Evolutionary conservation across 2,113 vertebrate genomes (phyloP).

Genomic region (Platycercus adscitus): DNA sequence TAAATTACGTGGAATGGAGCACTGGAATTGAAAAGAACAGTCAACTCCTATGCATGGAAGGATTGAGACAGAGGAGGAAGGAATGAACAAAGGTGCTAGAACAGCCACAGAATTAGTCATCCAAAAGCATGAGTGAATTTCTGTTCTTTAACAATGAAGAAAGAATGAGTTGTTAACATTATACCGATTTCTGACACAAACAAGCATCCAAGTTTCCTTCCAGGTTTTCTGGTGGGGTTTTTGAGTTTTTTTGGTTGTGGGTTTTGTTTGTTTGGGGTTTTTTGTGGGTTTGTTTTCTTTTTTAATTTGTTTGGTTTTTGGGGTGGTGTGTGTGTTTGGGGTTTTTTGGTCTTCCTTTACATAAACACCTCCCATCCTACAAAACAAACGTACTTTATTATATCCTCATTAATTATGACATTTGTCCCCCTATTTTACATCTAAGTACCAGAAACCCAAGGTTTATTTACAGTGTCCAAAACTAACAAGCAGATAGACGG

Average conservation of each 20-base stretch:
- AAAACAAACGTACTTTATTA: background rate
- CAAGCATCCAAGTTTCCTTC: background rate
- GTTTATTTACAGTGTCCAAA: background rate
- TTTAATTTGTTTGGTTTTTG: background rate
- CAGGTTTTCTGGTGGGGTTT: background rate
- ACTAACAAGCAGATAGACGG: background rate
- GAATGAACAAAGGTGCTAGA: background rate
- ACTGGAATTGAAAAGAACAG: background rate
- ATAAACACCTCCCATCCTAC: background rate
- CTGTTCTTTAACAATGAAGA: background rate
- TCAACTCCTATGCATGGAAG: background rate
- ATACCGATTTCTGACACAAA: background rate
- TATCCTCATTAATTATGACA: background rate
- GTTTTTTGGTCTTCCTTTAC: background rate
- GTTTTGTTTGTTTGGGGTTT: background rate
- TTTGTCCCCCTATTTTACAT: background rate
- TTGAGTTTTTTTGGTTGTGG: background rate
- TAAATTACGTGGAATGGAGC: background rate
- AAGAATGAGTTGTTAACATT: background rate
- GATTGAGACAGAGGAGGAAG: background rate
- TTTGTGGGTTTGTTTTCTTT: background rate
- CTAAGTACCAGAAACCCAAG: background rate
- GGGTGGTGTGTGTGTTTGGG: background rate
- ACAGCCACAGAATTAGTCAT: conserved; percentile 27
- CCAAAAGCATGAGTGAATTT: conserved; percentile 5